Conservation (phyloP, 2,888 invertebrate species). For the Anticlea derivata region DNA sequence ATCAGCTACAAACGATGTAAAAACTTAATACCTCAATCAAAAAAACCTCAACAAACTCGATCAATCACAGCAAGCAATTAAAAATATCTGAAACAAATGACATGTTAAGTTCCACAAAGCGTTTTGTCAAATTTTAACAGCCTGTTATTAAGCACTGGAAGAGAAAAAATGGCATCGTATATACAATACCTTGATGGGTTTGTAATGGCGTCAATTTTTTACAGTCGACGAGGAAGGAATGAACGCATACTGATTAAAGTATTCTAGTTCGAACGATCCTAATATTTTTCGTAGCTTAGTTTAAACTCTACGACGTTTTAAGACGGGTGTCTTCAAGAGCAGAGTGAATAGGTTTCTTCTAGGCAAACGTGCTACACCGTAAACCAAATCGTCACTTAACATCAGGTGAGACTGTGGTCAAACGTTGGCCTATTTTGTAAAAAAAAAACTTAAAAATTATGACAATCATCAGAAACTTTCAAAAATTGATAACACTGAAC, state of each 20-base stretch:
- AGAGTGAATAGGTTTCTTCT: too few species aligned
- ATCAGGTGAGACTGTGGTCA: too few species aligned
- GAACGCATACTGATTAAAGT: neutral
- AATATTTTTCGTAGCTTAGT: too few species aligned
- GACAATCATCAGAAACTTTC: too few species aligned
- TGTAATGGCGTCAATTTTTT: conserved; percentile 62
- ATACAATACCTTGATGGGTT: conserved; percentile 53
- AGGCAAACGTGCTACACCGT: too few species aligned
- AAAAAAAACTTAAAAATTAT: too few species aligned
- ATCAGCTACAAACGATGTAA: neutral
- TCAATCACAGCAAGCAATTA: conserved; percentile 36
- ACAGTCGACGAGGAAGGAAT: conserved; percentile 26
- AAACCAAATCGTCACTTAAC: too few species aligned
- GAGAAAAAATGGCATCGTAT: conserved; percentile 49
- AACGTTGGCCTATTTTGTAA: too few species aligned
- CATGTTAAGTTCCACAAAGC: conserved; percentile 58
- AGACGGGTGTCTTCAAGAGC: too few species aligned
- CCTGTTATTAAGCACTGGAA: conserved; percentile 52
- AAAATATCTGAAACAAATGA: conserved; percentile 45
- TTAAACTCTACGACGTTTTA: too few species aligned
- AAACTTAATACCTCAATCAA: conserved; percentile 9
- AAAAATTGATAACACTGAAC: too few species aligned
- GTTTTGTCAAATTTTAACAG: conserved; percentile 60
- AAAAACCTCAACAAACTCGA: conserved; percentile 27
- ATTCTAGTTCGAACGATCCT: neutral